Conservation (phyloP, 35 echinoderm and acorn worm species). For the Holothuria glaberrima region DNA sequence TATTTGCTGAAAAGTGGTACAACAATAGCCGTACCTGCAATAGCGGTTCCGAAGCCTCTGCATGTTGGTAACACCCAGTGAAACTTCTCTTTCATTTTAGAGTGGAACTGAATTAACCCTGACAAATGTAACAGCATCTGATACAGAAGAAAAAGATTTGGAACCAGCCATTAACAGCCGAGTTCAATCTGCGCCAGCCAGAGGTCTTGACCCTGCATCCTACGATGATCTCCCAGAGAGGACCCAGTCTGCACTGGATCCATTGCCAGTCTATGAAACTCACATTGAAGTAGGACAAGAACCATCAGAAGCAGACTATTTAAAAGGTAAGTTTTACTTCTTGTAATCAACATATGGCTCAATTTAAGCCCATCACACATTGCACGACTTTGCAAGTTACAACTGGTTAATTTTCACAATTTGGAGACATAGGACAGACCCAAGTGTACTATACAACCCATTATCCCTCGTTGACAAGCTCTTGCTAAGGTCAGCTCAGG, state of each 20-base stretch:
- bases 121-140: not conserved
- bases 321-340: conserved; percentile 45
- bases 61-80: too few species aligned
- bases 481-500: too few species aligned
- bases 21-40: too few species aligned
- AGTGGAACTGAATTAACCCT: conserved; percentile 6
- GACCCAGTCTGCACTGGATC: not conserved
- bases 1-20: too few species aligned
- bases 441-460: too few species aligned
- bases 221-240: not conserved
- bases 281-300: conserved; percentile 21
- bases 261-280: not conserved
- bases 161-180: not conserved
- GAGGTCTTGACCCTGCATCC: not conserved
- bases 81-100: not conserved
- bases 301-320: conserved; percentile 14
- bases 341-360: too few species aligned
- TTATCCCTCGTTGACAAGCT: too few species aligned
- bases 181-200: conserved; percentile 6
- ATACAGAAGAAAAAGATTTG: not conserved
- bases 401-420: too few species aligned
- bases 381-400: too few species aligned
- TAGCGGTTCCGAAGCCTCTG: not conserved
- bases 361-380: too few species aligned
- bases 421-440: too few species aligned